A percentile compares a stretch with the other conserved stretches of the same genome.
phyloP scores from a whole-genome alignment of 1,140 invertebrate genomes.

The Choristoneura fumiferana region DNA sequence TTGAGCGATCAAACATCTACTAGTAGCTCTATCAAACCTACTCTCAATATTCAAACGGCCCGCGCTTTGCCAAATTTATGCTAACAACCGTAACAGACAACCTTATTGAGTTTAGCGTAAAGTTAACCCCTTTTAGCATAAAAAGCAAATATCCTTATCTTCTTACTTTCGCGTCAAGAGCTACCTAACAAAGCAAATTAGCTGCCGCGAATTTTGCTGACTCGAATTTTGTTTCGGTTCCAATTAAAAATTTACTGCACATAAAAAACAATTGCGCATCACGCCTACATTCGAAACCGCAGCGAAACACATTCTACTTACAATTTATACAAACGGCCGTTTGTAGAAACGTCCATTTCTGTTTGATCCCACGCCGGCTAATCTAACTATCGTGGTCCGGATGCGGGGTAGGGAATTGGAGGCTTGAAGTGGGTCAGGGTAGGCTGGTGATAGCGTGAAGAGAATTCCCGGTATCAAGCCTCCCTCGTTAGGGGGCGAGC shows the following conservation, averaged over 20 bases:
- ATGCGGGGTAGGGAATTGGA: neutral
- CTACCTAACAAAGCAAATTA: conserved; percentile 20
- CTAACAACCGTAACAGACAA: neutral
- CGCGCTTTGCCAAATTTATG: too few relatives aligned
- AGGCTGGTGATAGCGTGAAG: conserved; percentile 22
- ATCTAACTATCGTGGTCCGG: neutral
- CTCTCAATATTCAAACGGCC: too few relatives aligned
- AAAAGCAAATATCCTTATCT: conserved; percentile 1
- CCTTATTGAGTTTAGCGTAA: neutral
- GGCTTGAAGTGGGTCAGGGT: conserved; percentile 15
- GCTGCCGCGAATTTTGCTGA: conserved; percentile 2
- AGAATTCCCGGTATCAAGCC: conserved; percentile 25
- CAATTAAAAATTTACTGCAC: conserved; percentile 36
- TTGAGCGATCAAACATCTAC: too few relatives aligned
- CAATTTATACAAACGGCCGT: conserved; percentile 30
- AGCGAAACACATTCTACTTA: conserved; percentile 23
- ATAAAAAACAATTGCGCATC: conserved; percentile 31
- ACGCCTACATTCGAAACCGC: conserved; percentile 23
- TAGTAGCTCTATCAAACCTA: too few relatives aligned
- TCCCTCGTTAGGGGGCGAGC: conserved; percentile 24
- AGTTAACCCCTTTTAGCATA: conserved; percentile 8
- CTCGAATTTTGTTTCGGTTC: conserved; percentile 24
- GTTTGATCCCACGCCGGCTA: conserved; percentile 19
- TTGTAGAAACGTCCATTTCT: conserved; percentile 28
- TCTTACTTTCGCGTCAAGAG: conserved; percentile 6